phyloP scores from a whole-genome alignment of 2,113 vertebrate genomes.

The Elgaria multicarinata region DNA sequence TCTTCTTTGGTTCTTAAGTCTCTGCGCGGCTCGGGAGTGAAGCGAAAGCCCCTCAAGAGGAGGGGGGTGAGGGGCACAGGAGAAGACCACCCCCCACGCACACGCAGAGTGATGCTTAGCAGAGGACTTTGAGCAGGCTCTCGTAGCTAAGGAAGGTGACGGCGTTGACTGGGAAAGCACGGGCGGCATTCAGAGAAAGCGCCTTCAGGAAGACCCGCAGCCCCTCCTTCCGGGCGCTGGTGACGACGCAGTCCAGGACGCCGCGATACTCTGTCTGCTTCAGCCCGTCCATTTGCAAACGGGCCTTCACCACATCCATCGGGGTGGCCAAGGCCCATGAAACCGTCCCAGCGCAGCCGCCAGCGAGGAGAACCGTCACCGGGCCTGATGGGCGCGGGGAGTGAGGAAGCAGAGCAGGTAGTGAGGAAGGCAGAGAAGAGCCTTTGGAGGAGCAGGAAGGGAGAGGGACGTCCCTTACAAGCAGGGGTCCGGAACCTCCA shows the following conservation, averaged over 20 bases:
- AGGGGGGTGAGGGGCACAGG: background rate
- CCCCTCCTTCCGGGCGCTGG: conserved; percentile 80
- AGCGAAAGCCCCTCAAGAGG: background rate
- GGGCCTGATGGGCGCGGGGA: conserved; percentile 64
- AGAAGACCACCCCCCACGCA: background rate
- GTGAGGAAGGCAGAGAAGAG: no score
- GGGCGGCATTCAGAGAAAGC: conserved; percentile 80
- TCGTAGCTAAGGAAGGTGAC: conserved; percentile 87
- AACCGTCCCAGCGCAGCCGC: conserved; percentile 79
- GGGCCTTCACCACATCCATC: conserved; percentile 85
- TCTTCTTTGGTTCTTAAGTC: no score
- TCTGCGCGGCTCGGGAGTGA: no score
- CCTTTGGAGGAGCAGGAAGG: background rate
- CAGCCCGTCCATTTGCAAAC: conserved; percentile 84
- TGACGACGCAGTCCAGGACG: conserved; percentile 79
- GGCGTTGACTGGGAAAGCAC: conserved; percentile 87
- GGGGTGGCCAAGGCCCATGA: conserved; percentile 84
- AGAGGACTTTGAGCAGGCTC: conserved; percentile 71
- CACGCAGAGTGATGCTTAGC: conserved; percentile 22
- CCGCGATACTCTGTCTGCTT: conserved; percentile 73
- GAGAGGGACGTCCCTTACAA: no score
- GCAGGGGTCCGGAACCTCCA: no score
- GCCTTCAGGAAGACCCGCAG: conserved; percentile 80
- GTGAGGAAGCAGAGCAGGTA: background rate
- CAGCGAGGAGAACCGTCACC: conserved; percentile 76